Evolutionary conservation across 2,888 invertebrate genomes (phyloP).

Genomic region (Nudaria mundana): DNA sequence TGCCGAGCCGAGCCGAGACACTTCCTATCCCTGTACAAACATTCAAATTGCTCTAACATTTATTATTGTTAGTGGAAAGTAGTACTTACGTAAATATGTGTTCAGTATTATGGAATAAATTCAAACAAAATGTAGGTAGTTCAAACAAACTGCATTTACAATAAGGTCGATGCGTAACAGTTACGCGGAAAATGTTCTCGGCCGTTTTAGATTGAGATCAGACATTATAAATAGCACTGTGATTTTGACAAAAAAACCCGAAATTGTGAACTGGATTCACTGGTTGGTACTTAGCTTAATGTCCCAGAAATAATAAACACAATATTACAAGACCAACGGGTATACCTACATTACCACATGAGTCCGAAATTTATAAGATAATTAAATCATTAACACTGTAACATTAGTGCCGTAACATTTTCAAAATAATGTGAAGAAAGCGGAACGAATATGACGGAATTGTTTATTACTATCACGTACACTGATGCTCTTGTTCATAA

Average conservation of each 20-base stretch:
- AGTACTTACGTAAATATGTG: conserved; percentile 2
- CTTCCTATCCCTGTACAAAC: conserved; percentile 31
- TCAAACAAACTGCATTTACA: too few species aligned
- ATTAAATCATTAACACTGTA: conserved; percentile 40
- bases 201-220: too few species aligned
- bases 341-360: conserved; percentile 10
- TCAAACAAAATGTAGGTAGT: too few species aligned
- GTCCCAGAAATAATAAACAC: conserved; percentile 7
- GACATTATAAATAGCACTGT: too few species aligned
- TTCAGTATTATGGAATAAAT: neutral
- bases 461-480: neutral
- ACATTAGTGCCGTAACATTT: conserved; percentile 44
- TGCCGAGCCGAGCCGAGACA: conserved; percentile 33
- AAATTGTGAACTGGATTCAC: too few species aligned
- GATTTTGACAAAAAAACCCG: too few species aligned
- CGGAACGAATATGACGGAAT: conserved; percentile 45
- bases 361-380: conserved; percentile 30
- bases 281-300: too few species aligned
- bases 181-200: too few species aligned
- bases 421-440: conserved; percentile 63
- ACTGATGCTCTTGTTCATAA: neutral
- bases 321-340: conserved; percentile 2
- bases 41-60: conserved; percentile 13
- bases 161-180: too few species aligned
- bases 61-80: conserved; percentile 3